Evolutionary conservation across 2,888 invertebrate genomes (phyloP).

Genomic region (Hedya salicella): DNA sequence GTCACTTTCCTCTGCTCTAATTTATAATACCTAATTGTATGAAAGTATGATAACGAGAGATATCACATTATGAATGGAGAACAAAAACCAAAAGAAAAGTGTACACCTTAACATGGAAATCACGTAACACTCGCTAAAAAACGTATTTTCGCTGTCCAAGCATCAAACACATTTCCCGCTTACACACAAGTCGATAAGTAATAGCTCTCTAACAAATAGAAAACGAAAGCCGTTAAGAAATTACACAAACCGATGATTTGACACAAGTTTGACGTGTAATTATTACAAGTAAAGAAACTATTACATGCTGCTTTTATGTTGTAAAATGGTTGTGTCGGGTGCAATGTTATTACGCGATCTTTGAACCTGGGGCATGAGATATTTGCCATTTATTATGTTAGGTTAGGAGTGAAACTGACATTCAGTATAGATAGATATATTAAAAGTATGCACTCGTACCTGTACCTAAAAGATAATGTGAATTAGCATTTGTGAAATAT

Average conservation of each 20-base stretch:
- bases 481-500: too few species aligned
- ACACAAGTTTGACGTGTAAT: constrained; percentile 28
- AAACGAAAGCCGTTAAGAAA: constrained; percentile 33
- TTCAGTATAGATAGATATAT: background rate
- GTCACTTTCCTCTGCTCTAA: too few species aligned
- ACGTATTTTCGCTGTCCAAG: constrained; percentile 22
- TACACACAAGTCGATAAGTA: constrained; percentile 31
- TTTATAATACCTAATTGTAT: too few species aligned
- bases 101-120: background rate
- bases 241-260: constrained; percentile 27
- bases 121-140: constrained; percentile 14
- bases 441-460: background rate
- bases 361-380: constrained; percentile 6
- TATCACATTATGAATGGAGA: too few species aligned
- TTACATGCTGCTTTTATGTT: constrained; percentile 5
- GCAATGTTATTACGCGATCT: constrained; percentile 11
- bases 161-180: constrained; percentile 12
- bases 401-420: constrained; percentile 5
- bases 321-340: background rate
- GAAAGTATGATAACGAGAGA: too few species aligned
- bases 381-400: constrained; percentile 3
- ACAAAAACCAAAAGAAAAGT: background rate
- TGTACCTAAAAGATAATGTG: too few species aligned
- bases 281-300: constrained; percentile 23
- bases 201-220: constrained; percentile 29